Conservation (phyloP, 2,113 vertebrate genomes). For the Ardeotis arabs region DNA sequence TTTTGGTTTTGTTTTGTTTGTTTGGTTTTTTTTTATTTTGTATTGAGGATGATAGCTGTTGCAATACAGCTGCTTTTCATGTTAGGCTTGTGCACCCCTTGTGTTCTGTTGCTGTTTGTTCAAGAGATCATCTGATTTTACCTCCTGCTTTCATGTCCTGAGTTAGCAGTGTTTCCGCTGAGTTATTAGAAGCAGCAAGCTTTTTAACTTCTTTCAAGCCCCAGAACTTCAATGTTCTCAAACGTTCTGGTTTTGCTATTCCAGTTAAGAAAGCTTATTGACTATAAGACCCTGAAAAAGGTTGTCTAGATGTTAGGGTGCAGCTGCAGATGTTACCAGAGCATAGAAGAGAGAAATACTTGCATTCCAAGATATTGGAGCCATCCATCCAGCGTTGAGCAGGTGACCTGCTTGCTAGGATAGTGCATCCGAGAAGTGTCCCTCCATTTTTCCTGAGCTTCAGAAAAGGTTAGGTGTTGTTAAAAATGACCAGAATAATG, state of each 20-base stretch:
- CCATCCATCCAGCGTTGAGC: fast-evolving
- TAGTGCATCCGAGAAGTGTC: neutral
- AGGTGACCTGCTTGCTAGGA: neutral
- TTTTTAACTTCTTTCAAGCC: neutral
- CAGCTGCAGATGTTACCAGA: neutral
- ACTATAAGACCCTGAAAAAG: neutral
- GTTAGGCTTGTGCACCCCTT: neutral
- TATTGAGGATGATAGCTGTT: neutral
- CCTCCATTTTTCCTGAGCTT: neutral
- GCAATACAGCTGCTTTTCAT: neutral
- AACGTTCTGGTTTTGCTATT: neutral
- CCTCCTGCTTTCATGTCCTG: neutral
- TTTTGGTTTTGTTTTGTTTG: too few relatives aligned
- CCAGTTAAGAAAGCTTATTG: neutral
- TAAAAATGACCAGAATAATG: neutral
- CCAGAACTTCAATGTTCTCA: neutral
- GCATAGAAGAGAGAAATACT: neutral
- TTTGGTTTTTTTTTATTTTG: too few relatives aligned
- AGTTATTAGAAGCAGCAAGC: neutral
- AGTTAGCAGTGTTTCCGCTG: neutral
- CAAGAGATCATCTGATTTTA: neutral
- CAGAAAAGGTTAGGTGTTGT: neutral
- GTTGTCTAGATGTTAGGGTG: neutral
- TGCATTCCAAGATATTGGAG: neutral
- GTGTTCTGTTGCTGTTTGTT: neutral